Percentiles rank a stretch among this genome's conserved stretches.
Conservation (phyloP, 2,113 vertebrate genomes). For the Oenanthe melanoleuca region DNA sequence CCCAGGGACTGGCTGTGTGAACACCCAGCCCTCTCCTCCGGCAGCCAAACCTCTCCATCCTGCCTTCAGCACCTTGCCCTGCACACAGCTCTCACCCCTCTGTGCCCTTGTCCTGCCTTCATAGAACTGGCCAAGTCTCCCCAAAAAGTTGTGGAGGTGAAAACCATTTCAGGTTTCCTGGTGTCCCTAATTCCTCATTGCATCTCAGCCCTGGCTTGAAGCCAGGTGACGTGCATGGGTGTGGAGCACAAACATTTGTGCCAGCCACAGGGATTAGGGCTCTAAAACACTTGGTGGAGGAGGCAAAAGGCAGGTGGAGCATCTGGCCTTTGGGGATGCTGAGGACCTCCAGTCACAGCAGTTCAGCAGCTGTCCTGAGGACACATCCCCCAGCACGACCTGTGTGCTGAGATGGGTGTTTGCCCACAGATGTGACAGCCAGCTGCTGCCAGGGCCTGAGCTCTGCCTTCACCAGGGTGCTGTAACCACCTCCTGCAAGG, state of each 20-base stretch:
- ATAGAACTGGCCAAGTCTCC: not conserved
- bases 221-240: fast-evolving
- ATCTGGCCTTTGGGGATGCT: not conserved
- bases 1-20: not conserved
- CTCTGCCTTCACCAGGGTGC: fast-evolving
- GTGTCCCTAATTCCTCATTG: not conserved
- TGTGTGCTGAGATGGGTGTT: not conserved
- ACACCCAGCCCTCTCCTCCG: fast-evolving
- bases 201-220: not conserved
- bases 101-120: fast-evolving
- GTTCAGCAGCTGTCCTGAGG: not conserved
- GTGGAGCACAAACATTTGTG: fast-evolving
- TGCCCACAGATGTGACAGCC: not conserved
- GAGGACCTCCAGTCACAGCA: not conserved
- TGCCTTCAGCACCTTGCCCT: not conserved
- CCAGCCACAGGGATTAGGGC: not conserved
- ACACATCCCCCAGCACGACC: fast-evolving
- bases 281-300: not conserved
- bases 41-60: not conserved
- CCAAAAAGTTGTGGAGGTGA: not conserved
- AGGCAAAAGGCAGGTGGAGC: not conserved
- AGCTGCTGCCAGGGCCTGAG: not conserved
- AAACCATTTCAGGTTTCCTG: not conserved
- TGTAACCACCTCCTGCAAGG: not conserved
- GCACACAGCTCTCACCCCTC: fast-evolving